Base-by-base conservation (phyloP, 2,888 invertebrate genomes). In the Drosophila stalkeri region DNA sequence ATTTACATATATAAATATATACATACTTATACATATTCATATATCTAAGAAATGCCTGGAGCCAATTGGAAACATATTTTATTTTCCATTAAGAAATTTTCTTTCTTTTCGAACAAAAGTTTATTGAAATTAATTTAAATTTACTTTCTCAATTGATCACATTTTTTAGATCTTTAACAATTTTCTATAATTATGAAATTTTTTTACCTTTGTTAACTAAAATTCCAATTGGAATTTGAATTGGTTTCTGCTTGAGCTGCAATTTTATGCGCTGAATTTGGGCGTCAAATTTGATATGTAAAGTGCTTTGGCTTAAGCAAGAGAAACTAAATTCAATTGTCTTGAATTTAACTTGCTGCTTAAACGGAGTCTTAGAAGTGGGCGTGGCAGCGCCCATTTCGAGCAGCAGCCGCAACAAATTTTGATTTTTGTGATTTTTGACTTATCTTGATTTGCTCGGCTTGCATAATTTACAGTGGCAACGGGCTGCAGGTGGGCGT, bases 401-500 rank as follows among this genome's bases (percentile, higher is more conserved):
- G 2, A 27, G 11, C 37, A 55, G 39, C 54, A 39, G 55, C 41
- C 55, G 41, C n/a, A 27, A 18, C 54, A 12, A 41, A 55, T 37
- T 20, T 35, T 52, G 52, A 52, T 8, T 16, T 43, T n/a, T 6
- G 20, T n/a, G n/a, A 31, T 18, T 37, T 37, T 20, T 1, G 12
- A 8, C 20, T 35, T 35, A 9, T 37, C 14, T 23, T 23, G 7
- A 14, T 18, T 14, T 35, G 39, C 16, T 39, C 8, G 39, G 39
- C 80, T 62, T 66, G 82, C 41, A 66, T 61, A 84, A 84, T 78
- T 71, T 57, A 27, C 27, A 41, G 39, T 49, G 54, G 62, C 54
- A 20, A 20, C n/a, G 7, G 51, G n/a, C 16, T 43, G 27, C 52
- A 27, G 39, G 39, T 54, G 59, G 78, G 68, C 62, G 77, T 69